Base-by-base conservation (phyloP, 2,113 vertebrate genomes). In the Indicator maculatus region DNA sequence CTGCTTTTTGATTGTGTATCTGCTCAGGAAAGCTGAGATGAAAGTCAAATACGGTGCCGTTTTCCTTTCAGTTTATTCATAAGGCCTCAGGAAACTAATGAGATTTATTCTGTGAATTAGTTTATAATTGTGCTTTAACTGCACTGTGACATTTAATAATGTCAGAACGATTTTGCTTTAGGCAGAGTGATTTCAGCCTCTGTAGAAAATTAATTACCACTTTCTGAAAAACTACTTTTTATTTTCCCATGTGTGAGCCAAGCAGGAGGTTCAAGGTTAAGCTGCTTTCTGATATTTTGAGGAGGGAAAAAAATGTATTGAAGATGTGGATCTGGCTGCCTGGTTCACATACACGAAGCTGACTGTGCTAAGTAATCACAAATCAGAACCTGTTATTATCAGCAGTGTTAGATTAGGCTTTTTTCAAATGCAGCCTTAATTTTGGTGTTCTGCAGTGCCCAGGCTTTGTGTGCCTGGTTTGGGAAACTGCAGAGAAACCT, bases 121-220 rank as follows among this genome's bases (percentile, higher is more conserved):
- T 97, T 97, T 97, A 95, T 98, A 98, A 97, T 97, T 98, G 91
- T 98, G 96, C 95, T 97, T 98, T 98, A 97, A 97, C 96, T 93
- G 97, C 88, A 95, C 89, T 96, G 94, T 97, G 96, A 96, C 97
- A 97, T 98, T 98, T 98, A 96, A 96, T 98, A 98, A 98, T 97
- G 96, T 98, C 95, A 98, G 93, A 97, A 97, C 95, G 93, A 97
- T 98, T 98, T 97, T 97, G 94, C 96, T 98, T 97, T 96, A 96
- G 97, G 96, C 95, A 96, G 97, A 96, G 71, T 96, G 89, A 96
- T 96, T 97, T 96, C 96, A 96, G 88, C 91, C 90, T 93, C 92
- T 94, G 92, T 88, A 96, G 82, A 96, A 98, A 97, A 97, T 97
- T 96, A 97, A 97, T 96, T 97, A 97, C 87, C 78, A 94, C 65